phyloP scores from a whole-genome alignment of 2,113 vertebrate species.

The Erpornis zantholeuca region DNA sequence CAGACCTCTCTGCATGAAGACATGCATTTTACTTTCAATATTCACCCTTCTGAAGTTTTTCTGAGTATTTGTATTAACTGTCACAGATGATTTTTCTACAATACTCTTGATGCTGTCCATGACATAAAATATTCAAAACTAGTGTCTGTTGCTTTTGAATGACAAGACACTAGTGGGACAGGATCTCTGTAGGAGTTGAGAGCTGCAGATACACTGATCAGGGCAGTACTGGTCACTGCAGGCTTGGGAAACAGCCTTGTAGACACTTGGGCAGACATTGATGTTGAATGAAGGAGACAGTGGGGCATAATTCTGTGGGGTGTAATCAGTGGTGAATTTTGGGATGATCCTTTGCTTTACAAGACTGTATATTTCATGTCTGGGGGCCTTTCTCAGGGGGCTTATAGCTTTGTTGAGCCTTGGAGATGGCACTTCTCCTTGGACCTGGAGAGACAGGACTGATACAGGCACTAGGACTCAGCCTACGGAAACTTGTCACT shows the following conservation, averaged over 20 bases:
- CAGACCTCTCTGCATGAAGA: neutral
- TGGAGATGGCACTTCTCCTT: neutral
- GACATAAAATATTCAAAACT: neutral
- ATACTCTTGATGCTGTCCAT: neutral
- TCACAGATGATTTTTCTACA: neutral
- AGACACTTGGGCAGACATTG: rapidly evolving
- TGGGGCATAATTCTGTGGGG: neutral
- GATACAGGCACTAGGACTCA: neutral
- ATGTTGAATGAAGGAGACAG: neutral
- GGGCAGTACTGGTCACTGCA: neutral
- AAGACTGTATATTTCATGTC: neutral
- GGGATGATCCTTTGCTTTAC: neutral
- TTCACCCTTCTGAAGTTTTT: neutral
- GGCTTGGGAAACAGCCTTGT: neutral
- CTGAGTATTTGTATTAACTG: neutral
- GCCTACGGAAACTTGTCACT: neutral
- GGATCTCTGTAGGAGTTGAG: neutral
- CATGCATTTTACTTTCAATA: neutral
- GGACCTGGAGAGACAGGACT: neutral
- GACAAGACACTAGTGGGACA: neutral
- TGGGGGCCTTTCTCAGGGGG: neutral
- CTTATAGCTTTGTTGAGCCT: neutral
- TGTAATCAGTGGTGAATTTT: neutral
- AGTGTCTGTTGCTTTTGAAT: neutral
- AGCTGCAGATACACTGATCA: neutral